These are phyloP conservation scores for Thamnophis elegans DNA, from an alignment of 2,797 vertebrate genomes.

Conservation along the genomic window DNA sequence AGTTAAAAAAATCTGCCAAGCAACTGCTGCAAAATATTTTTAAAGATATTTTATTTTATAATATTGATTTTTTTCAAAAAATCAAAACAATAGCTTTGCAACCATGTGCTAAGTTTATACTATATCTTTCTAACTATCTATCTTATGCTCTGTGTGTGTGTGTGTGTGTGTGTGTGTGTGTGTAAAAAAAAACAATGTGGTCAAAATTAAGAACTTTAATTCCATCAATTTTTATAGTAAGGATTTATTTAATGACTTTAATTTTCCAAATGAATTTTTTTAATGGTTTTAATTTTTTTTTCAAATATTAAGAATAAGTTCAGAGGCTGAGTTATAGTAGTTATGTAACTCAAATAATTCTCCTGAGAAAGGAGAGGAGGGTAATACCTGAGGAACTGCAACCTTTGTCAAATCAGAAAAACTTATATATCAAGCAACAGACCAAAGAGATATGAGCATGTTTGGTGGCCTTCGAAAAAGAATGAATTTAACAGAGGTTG, in stretches of 20 bases:
- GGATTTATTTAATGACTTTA: neutral
- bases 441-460: neutral
- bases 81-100: neutral
- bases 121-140: too few relatives aligned
- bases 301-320: neutral
- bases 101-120: neutral
- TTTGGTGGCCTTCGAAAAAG: neutral
- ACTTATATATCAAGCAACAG: neutral
- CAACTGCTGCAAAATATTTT: constrained; percentile 41
- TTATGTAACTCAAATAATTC: neutral
- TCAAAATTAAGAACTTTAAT: neutral
- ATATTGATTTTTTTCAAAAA: neutral
- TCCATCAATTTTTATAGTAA: neutral
- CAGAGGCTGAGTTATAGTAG: neutral
- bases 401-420: neutral
- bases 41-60: neutral
- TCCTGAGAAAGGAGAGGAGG: neutral
- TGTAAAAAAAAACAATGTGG: neutral
- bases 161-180: too few relatives aligned
- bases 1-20: constrained; percentile 59
- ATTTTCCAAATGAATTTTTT: neutral
- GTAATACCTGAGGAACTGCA: neutral
- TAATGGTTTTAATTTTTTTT: neutral
- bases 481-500: neutral
- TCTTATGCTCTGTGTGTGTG: neutral